These are phyloP conservation scores for Epinephelus awoara DNA, from an alignment of 2,797 vertebrate genomes.

Conservation along the genomic window DNA sequence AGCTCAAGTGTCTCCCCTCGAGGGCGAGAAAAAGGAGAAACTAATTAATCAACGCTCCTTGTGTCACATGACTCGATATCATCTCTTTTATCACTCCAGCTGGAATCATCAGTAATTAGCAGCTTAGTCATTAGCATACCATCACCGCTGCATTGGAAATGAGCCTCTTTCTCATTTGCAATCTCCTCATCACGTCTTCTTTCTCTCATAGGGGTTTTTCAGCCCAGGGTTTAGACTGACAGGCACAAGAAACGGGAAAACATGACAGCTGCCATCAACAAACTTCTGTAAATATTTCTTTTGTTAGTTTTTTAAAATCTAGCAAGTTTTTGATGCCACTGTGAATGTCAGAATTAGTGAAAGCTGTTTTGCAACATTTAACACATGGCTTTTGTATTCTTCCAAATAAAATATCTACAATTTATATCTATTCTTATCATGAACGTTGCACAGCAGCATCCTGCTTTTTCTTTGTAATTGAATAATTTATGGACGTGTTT, in stretches of 20 bases:
- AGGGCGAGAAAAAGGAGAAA: constrained; percentile 40
- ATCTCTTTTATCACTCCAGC: constrained; percentile 55
- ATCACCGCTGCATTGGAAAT: constrained; percentile 57
- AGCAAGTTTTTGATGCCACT: neutral
- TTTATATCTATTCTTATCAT: neutral
- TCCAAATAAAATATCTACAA: neutral
- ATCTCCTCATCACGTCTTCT: constrained; percentile 27
- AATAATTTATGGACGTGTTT: neutral
- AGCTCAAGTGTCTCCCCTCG: constrained; percentile 17
- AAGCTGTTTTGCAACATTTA: constrained; percentile 35
- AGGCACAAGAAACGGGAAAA: neutral
- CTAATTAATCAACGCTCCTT: constrained; percentile 69
- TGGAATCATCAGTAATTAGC: constrained; percentile 75
- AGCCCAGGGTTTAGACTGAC: constrained; percentile 13
- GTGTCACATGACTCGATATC: constrained; percentile 54
- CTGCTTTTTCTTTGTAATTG: neutral
- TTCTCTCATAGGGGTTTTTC: constrained; percentile 33
- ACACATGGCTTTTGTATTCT: neutral
- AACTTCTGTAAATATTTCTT: too few relatives aligned
- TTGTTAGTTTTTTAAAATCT: too few relatives aligned
- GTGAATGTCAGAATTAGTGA: neutral
- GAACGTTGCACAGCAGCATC: neutral
- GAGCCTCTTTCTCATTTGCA: constrained; percentile 52
- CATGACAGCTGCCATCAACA: neutral
- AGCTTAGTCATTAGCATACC: constrained; percentile 63